A percentile compares a stretch with the other conserved stretches of the same genome.
These are phyloP conservation scores for Atrichornis clamosus DNA, from an alignment of 2,113 vertebrate genomes.

Conservation along the genomic window DNA sequence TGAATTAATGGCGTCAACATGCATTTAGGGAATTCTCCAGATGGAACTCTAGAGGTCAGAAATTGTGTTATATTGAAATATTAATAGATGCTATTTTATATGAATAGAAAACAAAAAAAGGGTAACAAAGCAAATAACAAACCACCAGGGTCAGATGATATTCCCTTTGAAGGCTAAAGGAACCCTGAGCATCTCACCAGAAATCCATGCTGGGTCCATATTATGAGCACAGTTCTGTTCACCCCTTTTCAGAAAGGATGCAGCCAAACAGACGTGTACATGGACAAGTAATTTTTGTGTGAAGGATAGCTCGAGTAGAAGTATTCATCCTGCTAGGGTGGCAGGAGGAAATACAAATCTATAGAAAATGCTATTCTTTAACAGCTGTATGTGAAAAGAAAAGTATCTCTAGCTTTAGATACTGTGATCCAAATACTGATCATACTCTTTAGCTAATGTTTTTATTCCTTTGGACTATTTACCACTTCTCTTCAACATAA, in stretches of 20 bases:
- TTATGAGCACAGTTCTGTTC: neutral
- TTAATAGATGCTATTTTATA: neutral
- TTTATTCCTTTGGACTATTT: conserved; percentile 1
- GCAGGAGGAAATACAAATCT: neutral
- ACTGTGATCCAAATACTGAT: neutral
- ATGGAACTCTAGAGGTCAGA: neutral
- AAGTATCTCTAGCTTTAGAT: neutral
- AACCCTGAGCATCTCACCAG: neutral
- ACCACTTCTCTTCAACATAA: neutral
- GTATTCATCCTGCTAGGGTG: neutral
- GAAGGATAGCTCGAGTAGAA: neutral
- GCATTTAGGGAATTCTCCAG: neutral
- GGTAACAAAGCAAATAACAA: neutral
- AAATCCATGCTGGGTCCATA: neutral
- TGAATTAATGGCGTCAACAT: neutral
- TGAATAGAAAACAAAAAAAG: neutral
- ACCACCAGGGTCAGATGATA: neutral
- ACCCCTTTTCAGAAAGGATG: neutral
- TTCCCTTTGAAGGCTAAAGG: neutral
- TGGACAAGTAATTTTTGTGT: neutral
- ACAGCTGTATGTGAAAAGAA: neutral
- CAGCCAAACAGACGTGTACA: neutral
- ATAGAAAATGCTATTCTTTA: neutral
- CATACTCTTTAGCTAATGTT: neutral
- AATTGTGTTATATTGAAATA: neutral